phyloP scores from a whole-genome alignment of 2,888 invertebrate genomes.

The Lymantria dispar region DNA sequence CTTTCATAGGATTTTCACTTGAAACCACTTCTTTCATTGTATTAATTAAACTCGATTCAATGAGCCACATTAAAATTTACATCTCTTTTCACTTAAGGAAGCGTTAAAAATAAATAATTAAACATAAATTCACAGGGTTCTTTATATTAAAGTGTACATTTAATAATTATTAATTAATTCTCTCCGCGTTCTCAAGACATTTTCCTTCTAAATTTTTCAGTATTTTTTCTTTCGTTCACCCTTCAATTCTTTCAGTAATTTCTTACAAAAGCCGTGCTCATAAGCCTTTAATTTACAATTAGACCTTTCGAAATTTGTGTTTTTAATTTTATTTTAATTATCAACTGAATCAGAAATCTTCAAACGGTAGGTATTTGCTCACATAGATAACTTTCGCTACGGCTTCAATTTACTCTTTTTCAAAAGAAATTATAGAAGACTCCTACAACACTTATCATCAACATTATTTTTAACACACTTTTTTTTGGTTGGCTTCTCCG shows the following conservation, averaged over 20 bases:
- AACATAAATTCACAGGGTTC: neutral
- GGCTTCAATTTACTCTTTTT: too few species aligned
- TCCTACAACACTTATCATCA: too few species aligned
- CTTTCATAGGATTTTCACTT: neutral
- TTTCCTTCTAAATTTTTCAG: constrained; percentile 6
- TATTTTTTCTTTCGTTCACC: neutral
- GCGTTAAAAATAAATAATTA: constrained; percentile 3
- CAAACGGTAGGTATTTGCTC: too few species aligned
- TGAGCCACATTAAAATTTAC: neutral
- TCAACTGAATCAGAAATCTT: too few species aligned
- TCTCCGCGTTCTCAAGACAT: constrained; percentile 16
- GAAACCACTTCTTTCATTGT: neutral
- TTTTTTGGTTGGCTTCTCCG: too few species aligned
- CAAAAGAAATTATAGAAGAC: too few species aligned
- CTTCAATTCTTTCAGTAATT: constrained; percentile 18
- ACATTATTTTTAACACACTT: too few species aligned
- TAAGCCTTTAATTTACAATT: constrained; percentile 31
- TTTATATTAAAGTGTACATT: constrained; percentile 18
- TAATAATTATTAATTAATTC: constrained; percentile 26
- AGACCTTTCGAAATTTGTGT: constrained; percentile 17
- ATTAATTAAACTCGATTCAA: neutral
- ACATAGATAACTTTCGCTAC: too few species aligned
- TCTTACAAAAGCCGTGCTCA: constrained; percentile 11
- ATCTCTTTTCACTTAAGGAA: neutral
- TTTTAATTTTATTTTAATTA: constrained; percentile 1